Evolutionary conservation across 2,113 vertebrate genomes (phyloP), one percentile per base, ranked within the genome.

Genomic region (Phrynocephalus versicolor): DNA sequence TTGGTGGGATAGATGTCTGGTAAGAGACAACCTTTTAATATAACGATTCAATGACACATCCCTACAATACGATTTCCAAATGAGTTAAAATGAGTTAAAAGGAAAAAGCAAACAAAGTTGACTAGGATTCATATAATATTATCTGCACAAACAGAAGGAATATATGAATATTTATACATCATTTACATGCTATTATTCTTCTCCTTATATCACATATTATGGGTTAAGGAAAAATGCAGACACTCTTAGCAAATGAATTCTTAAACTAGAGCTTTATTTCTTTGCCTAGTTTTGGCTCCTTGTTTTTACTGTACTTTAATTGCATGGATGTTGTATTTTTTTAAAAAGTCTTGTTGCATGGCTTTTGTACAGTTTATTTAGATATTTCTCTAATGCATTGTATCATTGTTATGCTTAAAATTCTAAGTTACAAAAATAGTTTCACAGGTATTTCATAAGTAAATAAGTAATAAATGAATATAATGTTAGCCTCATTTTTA

Each of bases 151-250:
- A 25, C 71, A 83, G 82, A 83, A 74, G 70, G 70, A 83, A 83
- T 83, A 83, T 83, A 83, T 83, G 70, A 82, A 82, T 82, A 69
- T 74, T 74, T 74, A 64, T 35, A 74, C 58, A 83, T 83, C 27
- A 64, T 83, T 83, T 83, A 71, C 71, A 83, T 83, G 39, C 82
- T 19, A 73, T 73, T 83, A 74, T 73, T 83, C 57, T 73, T 27
- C 19, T 83, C 27, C 62, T 83, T 45, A 64, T 12, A 74, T 74
- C 37, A 83, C 62, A 64, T 62, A 35, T 14, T 62, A 62, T 39
- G 35, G 39, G 55, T 37, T n/a, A 39, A 74, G 39, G 57, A 64
- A 73, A 83, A 64, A 41, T 45, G 25, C 70, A 83, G 57, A 74
- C 25, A 64, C 25, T 41, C 35, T 45, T 57, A 27, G 60, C 37